A percentile compares a stretch with the other conserved stretches of the same genome.
phyloP scores from a whole-genome alignment of 2,113 vertebrate species.

The Anarrhichthys ocellatus region DNA sequence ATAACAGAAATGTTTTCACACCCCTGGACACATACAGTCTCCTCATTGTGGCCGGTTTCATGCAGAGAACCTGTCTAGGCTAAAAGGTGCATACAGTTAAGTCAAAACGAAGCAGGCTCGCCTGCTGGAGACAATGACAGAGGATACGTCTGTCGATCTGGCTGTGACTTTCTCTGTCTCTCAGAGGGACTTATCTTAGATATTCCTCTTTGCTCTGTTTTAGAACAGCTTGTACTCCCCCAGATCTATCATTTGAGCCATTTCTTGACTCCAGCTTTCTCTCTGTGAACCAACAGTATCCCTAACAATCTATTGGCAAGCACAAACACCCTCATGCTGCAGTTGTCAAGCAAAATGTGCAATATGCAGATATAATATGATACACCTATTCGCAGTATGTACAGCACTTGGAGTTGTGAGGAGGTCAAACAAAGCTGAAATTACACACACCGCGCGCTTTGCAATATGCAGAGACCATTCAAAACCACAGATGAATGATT shows the following conservation, averaged over 20 bases:
- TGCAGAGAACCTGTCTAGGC: slow-evolving; percentile 47
- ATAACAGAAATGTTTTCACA: slow-evolving; percentile 83
- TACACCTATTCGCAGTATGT: background rate
- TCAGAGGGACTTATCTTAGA: slow-evolving; percentile 32
- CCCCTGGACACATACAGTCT: slow-evolving; percentile 71
- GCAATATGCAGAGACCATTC: slow-evolving; percentile 49
- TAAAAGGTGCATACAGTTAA: slow-evolving; percentile 35
- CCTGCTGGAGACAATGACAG: slow-evolving; percentile 40
- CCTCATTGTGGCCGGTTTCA: slow-evolving; percentile 59
- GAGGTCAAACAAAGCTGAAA: slow-evolving; percentile 40
- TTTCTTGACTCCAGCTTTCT: slow-evolving; percentile 32
- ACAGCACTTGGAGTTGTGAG: slow-evolving; percentile 21
- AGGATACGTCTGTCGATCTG: slow-evolving; percentile 42
- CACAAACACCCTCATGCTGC: slow-evolving; percentile 8
- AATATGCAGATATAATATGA: slow-evolving; percentile 22
- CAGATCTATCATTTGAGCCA: slow-evolving; percentile 14
- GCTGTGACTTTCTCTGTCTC: slow-evolving; percentile 42
- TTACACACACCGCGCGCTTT: slow-evolving; percentile 24
- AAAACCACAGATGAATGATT: slow-evolving; percentile 50
- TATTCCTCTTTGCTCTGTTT: slow-evolving; percentile 52
- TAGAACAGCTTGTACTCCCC: slow-evolving; percentile 46
- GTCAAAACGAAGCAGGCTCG: slow-evolving; percentile 30
- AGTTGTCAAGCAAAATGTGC: slow-evolving; percentile 15
- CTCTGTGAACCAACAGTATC: slow-evolving; percentile 19
- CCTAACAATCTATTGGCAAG: slow-evolving; percentile 7